Evolutionary conservation across 2,113 vertebrate species (phyloP).

Genomic region (Struthio camelus): DNA sequence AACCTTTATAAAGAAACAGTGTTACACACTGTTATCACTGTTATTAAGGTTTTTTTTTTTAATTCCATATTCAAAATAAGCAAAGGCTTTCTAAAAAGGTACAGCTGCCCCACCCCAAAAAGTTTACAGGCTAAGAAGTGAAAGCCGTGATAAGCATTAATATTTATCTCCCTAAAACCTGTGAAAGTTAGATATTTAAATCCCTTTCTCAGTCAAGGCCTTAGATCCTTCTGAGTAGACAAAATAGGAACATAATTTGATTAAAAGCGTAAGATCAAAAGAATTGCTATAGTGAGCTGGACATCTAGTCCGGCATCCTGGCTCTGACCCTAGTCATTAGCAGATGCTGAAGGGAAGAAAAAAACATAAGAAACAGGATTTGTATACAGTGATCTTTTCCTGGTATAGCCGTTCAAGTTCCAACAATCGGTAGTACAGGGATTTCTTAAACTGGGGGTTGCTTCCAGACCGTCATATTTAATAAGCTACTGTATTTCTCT

Average conservation of each 20-base stretch:
- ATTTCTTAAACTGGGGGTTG: conserved; percentile 8
- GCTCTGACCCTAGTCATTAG: neutral
- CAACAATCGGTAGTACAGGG: neutral
- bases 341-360: neutral
- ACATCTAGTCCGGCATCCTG: conserved; percentile 37
- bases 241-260: conserved; percentile 48
- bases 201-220: neutral
- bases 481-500: neutral
- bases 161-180: neutral
- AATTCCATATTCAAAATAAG: neutral
- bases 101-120: neutral
- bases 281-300: conserved; percentile 34
- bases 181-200: neutral
- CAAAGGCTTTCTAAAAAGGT: neutral
- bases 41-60: neutral
- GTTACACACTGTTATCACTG: neutral
- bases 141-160: neutral
- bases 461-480: neutral
- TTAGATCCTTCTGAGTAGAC: conserved; percentile 1
- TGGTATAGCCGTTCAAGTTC: neutral
- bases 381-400: neutral
- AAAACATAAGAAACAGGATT: neutral
- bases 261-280: conserved; percentile 32
- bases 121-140: neutral
- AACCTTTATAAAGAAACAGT: neutral